Conservation (phyloP, 2,888 invertebrate genomes). For the Polia nebulosa region DNA sequence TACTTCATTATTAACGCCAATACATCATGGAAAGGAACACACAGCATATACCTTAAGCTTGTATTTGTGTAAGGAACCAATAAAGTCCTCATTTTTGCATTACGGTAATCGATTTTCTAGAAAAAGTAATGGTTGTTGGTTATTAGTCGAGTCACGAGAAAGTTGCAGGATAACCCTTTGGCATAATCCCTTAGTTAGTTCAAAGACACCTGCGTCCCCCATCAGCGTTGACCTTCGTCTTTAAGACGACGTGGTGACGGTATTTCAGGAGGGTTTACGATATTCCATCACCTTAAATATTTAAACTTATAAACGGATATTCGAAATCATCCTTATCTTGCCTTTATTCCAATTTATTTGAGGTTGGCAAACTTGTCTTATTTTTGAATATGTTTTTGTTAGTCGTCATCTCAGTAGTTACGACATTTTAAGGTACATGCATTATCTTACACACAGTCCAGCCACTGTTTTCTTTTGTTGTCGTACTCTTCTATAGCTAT, state of each 20-base stretch:
- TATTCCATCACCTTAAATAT: constrained; percentile 13
- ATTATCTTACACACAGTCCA: too few relatives aligned
- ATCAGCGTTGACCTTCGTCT: constrained; percentile 8
- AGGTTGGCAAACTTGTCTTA: not conserved
- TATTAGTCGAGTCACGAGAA: not conserved
- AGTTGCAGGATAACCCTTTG: constrained; percentile 1
- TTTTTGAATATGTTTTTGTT: not conserved
- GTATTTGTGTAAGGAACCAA: too few relatives aligned
- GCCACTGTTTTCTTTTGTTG: too few relatives aligned
- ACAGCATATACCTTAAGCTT: too few relatives aligned
- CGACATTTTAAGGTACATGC: too few relatives aligned
- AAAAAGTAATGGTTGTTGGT: not conserved
- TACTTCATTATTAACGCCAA: too few relatives aligned
- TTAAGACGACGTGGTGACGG: not conserved
- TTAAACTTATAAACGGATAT: constrained; percentile 1
- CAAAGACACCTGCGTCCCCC: constrained; percentile 25
- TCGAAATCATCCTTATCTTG: not conserved
- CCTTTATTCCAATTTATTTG: not conserved
- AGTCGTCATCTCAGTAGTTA: too few relatives aligned
- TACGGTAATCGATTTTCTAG: not conserved
- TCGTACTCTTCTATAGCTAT: too few relatives aligned
- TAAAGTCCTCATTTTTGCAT: not conserved
- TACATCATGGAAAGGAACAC: too few relatives aligned
- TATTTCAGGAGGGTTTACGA: constrained; percentile 8
- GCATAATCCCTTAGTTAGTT: constrained; percentile 6